phyloP scores from a whole-genome alignment of 2,888 invertebrate genomes.

The Tetrapedia diversipes region DNA sequence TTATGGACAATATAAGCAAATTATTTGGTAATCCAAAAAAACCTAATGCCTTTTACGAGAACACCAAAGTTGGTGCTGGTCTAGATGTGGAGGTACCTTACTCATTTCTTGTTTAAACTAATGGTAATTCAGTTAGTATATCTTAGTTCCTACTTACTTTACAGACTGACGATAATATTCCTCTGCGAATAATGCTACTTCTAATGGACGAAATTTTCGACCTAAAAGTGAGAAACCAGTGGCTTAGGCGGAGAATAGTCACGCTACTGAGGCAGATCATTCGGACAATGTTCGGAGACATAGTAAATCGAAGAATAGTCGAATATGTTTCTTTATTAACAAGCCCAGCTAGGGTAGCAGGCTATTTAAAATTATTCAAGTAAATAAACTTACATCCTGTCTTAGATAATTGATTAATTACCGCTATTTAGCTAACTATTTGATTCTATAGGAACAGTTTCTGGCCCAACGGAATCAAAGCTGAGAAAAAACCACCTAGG shows the following conservation, averaged over 20 bases:
- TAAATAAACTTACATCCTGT: conserved; percentile 82
- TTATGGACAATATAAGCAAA: conserved; percentile 92
- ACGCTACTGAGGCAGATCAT: conserved; percentile 90
- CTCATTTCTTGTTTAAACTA: background rate
- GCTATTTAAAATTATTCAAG: conserved; percentile 93
- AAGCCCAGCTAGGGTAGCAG: conserved; percentile 94
- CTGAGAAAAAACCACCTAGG: conserved; percentile 84
- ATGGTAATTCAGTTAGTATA: background rate
- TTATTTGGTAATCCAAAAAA: conserved; percentile 85
- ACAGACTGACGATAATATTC: conserved; percentile 91
- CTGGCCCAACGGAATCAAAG: conserved; percentile 86
- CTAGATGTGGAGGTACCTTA: conserved; percentile 85
- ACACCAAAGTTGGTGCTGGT: conserved; percentile 84
- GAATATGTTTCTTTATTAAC: conserved; percentile 94
- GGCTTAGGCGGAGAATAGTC: conserved; percentile 90
- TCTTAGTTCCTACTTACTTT: conserved; percentile 45
- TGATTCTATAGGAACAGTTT: conserved; percentile 83
- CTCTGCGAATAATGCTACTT: conserved; percentile 90
- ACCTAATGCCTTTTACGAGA: conserved; percentile 82
- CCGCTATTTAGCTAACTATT: background rate
- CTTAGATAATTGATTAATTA: background rate
- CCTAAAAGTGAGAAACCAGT: conserved; percentile 91
- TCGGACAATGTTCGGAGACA: conserved; percentile 91
- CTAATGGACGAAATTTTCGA: conserved; percentile 94
- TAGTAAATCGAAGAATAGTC: conserved; percentile 93